A percentile compares a stretch with the other conserved stretches of the same genome.
phyloP scores from a whole-genome alignment of 35 echinoderm and acorn worm genomes.

The Apostichopus japonicus region DNA sequence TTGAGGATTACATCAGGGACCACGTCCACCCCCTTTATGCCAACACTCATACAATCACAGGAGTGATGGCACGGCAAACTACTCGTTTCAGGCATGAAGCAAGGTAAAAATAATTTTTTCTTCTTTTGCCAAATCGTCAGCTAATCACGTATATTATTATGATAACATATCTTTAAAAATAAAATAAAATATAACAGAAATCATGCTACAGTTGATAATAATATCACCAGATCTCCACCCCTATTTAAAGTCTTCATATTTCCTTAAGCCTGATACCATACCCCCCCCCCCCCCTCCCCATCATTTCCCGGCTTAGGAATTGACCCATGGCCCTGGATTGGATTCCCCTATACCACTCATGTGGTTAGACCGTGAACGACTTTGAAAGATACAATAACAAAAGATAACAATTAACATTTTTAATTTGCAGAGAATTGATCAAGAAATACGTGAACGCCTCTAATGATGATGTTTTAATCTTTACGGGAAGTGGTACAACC shows the following conservation, averaged over 20 bases:
- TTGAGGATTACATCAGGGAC: constrained; percentile 95
- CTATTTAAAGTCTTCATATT: too few species aligned
- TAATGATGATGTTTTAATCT: constrained; percentile 84
- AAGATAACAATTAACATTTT: neutral
- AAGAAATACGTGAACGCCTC: constrained; percentile 83
- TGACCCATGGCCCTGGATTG: too few species aligned
- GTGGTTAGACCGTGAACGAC: neutral
- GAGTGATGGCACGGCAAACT: constrained; percentile 88
- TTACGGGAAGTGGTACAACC: constrained; percentile 91
- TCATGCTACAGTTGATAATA: too few species aligned
- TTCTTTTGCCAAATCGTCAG: too few species aligned
- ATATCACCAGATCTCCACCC: too few species aligned
- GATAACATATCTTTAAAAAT: too few species aligned
- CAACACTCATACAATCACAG: constrained; percentile 94
- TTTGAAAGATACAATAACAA: neutral
- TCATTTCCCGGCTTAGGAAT: too few species aligned
- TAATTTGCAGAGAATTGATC: constrained; percentile 75
- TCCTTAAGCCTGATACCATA: too few species aligned
- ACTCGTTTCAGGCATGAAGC: constrained; percentile 89
- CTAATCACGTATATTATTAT: too few species aligned
- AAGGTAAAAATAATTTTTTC: constrained; percentile 53
- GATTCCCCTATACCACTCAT: neutral
- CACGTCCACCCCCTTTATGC: constrained; percentile 91
- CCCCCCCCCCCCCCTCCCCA: too few species aligned
- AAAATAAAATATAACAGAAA: too few species aligned